Percentiles rank a stretch among this genome's conserved stretches.
Conservation (phyloP, 2,888 invertebrate species). For the Dendrolimus houi region DNA sequence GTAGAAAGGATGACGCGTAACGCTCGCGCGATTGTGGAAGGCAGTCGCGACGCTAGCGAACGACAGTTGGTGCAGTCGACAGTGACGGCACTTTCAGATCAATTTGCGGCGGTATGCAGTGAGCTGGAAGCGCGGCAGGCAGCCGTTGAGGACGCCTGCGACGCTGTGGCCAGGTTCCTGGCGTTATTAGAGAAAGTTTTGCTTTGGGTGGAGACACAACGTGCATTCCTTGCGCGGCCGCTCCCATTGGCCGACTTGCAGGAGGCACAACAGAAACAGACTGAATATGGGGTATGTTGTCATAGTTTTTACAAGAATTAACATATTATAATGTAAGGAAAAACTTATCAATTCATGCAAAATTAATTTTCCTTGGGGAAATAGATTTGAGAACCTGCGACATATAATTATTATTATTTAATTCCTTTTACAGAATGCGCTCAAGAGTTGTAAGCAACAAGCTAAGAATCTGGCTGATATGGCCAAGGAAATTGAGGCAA, state of each 20-base stretch:
- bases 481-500: constrained; percentile 91
- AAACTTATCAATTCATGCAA: neutral
- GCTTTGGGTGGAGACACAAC: constrained; percentile 90
- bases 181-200: constrained; percentile 88
- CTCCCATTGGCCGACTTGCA: constrained; percentile 86
- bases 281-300: constrained; percentile 86
- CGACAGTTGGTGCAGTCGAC: constrained; percentile 85
- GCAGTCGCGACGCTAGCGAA: constrained; percentile 86
- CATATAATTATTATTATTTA: neutral
- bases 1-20: constrained; percentile 86
- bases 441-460: constrained; percentile 92
- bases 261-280: constrained; percentile 89
- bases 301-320: neutral
- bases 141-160: constrained; percentile 89
- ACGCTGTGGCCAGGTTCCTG: constrained; percentile 92
- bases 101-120: constrained; percentile 84
- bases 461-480: constrained; percentile 93
- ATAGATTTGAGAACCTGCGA: neutral
- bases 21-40: constrained; percentile 86
- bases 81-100: constrained; percentile 84
- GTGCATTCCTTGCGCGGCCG: constrained; percentile 85
- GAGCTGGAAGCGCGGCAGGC: constrained; percentile 90
- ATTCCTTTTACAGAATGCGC: constrained; percentile 79
- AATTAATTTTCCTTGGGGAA: too few species aligned
- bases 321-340: neutral